Evolutionary conservation across 2,797 vertebrate species (phyloP).

Genomic region (Apodemus agrarius): DNA sequence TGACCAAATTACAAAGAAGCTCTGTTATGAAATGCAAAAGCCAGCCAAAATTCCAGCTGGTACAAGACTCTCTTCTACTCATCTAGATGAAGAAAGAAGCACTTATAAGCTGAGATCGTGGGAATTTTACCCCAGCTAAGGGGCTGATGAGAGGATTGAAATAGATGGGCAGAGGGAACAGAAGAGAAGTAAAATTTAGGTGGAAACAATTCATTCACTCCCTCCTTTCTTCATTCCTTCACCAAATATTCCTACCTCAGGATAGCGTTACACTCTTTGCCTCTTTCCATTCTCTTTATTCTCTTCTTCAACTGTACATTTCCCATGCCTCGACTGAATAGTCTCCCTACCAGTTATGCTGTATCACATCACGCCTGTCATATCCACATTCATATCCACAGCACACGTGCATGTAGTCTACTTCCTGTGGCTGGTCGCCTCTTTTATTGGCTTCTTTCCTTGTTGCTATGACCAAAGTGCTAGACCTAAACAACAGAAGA

Average conservation of each 20-base stretch:
- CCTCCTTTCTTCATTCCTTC: neutral
- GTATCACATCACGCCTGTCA: neutral
- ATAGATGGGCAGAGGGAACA: neutral
- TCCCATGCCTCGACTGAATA: neutral
- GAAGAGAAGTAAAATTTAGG: too few relatives aligned
- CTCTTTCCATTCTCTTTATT: neutral
- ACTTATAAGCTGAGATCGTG: neutral
- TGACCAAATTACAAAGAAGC: neutral
- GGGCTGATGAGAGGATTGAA: neutral
- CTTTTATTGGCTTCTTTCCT: neutral
- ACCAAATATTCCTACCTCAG: neutral
- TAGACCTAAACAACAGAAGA: neutral
- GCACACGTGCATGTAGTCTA: too few relatives aligned
- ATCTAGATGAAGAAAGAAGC: neutral
- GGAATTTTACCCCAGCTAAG: neutral
- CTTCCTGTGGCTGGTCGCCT: neutral
- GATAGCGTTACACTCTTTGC: neutral
- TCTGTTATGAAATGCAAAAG: conserved; percentile 1
- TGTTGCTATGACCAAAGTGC: neutral
- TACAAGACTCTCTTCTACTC: neutral
- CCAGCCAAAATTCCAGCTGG: neutral
- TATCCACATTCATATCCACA: fast-evolving
- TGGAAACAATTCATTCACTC: neutral
- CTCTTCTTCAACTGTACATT: fast-evolving
- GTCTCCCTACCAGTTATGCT: neutral